Conservation (phyloP, 2,888 invertebrate genomes). For the Macropis europaea region DNA sequence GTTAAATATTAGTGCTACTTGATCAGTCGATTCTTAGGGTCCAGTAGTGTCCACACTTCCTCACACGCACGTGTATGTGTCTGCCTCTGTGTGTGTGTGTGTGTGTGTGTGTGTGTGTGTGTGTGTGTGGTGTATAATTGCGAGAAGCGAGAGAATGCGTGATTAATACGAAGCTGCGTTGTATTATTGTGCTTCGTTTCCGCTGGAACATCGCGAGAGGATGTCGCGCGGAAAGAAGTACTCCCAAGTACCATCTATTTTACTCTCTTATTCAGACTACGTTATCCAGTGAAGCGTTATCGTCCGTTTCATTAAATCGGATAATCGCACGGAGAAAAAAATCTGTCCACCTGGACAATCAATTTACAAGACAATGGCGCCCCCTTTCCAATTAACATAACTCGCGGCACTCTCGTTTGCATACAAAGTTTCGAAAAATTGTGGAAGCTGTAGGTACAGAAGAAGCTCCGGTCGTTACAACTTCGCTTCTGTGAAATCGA, state of each 20-base stretch:
- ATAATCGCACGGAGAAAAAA: conserved; percentile 38
- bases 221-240: conserved; percentile 10
- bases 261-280: conserved; percentile 16
- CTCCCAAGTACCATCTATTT: conserved; percentile 35
- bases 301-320: conserved; percentile 11
- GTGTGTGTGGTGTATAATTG: conserved; percentile 29
- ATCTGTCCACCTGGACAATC: neutral
- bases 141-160: conserved; percentile 63
- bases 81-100: neutral
- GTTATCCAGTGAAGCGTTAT: conserved; percentile 30
- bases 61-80: neutral
- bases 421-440: neutral
- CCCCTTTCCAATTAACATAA: neutral
- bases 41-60: conserved; percentile 21
- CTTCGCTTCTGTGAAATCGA: too few species aligned
- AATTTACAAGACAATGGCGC: neutral
- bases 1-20: neutral
- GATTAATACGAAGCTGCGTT: conserved; percentile 45
- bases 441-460: neutral
- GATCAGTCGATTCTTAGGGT: too few species aligned
- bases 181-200: conserved; percentile 1
- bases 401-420: neutral
- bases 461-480: neutral
- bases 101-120: too few species aligned
- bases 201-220: conserved; percentile 2